Conservation (phyloP, 2,797 vertebrate genomes). For the Chiroxiphia lanceolata region DNA sequence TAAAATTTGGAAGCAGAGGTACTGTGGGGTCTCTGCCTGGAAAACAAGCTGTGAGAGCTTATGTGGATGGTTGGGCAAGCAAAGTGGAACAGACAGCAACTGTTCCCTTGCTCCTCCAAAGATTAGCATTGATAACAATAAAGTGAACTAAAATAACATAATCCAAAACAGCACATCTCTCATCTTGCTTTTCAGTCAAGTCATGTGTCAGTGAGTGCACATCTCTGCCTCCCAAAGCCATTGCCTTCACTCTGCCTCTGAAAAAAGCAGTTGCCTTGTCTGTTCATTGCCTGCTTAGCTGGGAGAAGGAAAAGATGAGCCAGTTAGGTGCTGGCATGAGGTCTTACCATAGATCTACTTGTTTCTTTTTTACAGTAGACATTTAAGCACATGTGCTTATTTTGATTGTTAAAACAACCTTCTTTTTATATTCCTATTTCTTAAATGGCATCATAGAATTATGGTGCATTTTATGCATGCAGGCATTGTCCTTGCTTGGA, state of each 20-base stretch:
- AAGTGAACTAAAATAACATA: conserved; percentile 7
- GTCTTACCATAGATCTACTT: not conserved
- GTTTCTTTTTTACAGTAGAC: not conserved
- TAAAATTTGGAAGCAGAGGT: not conserved
- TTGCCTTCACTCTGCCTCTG: not conserved
- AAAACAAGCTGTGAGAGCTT: not conserved
- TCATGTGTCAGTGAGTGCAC: not conserved
- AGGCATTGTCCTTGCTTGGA: not conserved
- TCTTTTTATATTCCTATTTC: not conserved
- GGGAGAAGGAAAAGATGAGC: not conserved
- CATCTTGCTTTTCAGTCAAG: not conserved
- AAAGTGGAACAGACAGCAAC: not conserved
- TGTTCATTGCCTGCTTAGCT: not conserved
- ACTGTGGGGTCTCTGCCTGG: not conserved
- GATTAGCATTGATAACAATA: not conserved
- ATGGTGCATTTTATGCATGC: not conserved
- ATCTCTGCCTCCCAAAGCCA: not conserved
- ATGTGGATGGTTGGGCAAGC: not conserved
- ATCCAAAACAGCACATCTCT: not conserved
- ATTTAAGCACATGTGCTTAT: not conserved
- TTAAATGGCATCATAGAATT: not conserved
- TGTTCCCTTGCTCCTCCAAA: not conserved
- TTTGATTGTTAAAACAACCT: not conserved
- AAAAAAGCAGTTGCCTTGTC: not conserved
- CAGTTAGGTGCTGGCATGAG: not conserved